Percentiles rank a stretch among this genome's conserved stretches.
Evolutionary conservation across 1,140 invertebrate genomes (phyloP).

Genomic region (Procambarus virginalis): DNA sequence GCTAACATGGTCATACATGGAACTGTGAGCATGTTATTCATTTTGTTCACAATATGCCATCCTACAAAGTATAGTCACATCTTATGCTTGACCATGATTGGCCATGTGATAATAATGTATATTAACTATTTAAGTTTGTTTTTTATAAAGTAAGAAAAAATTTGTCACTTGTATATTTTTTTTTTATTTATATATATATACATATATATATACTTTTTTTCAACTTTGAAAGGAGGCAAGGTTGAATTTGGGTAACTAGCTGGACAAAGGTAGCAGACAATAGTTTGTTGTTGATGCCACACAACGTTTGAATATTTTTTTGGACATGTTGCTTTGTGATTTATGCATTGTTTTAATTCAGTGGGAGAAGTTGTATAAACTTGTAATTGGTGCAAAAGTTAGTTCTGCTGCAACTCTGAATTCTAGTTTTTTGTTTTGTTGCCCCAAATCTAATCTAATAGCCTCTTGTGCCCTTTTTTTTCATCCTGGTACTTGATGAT

Average conservation of each 20-base stretch:
- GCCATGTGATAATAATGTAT: constrained; percentile 68
- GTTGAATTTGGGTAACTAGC: constrained; percentile 42
- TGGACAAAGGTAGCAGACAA: constrained; percentile 15
- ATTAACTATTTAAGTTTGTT: constrained; percentile 67
- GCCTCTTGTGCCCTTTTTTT: constrained; percentile 18
- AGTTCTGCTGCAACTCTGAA: constrained; percentile 5
- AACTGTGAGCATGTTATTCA: constrained; percentile 51
- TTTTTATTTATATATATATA: neutral
- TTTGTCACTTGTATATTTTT: constrained; percentile 64
- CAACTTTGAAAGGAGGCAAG: constrained; percentile 27
- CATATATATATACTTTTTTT: constrained; percentile 28
- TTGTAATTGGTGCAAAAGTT: neutral
- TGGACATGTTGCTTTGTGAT: neutral
- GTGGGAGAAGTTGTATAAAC: neutral
- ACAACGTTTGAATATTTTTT: neutral
- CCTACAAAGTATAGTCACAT: constrained; percentile 53
- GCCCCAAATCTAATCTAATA: constrained; percentile 49
- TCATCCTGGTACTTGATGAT: constrained; percentile 61
- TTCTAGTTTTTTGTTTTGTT: neutral
- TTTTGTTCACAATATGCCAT: constrained; percentile 41
- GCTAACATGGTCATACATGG: constrained; percentile 68
- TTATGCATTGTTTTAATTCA: constrained; percentile 5
- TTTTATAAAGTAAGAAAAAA: constrained; percentile 66
- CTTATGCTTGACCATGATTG: constrained; percentile 66
- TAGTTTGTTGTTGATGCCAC: neutral